Base-by-base conservation (phyloP, 2,797 vertebrate species). In the Schizothorax lantsangensis region DNA sequence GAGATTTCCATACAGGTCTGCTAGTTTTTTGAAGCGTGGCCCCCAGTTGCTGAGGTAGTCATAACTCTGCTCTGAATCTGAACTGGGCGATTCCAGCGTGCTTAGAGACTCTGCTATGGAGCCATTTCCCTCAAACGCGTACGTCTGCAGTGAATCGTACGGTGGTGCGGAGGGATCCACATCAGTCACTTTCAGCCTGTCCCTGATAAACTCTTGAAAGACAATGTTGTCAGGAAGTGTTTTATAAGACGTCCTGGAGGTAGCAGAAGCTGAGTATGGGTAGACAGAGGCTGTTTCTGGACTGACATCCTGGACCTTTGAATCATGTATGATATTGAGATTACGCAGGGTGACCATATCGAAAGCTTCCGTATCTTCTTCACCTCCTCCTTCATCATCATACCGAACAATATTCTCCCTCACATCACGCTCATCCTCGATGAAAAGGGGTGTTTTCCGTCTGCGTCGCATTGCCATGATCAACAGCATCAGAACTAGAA, bases 1-100 rank as follows among this genome's bases (percentile, higher is more conserved):
- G 0, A 95, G 91, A 92, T 92, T 96, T 30, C 98, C 97, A 3
- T 99, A 99, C 92, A 99, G 96, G 91, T 99, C 98, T 0, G 98
- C 97, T 49, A 99, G 96, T 91, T 98, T 97, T 93, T 98, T 97
- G 91, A 99, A 99, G 23, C 97, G 97, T 0, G 98, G 98, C 1
- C 98, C 98, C 97, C 98, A 99, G 95, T 96, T 97, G 94, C 97
- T 97, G 85, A 99, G 97, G 92, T 98, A 98, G 93, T 99, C 98
- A 0, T 98, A 99, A 94, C 97, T 98, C 95, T 99, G 98, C 89
- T 99, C 98, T 74, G 98, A 98, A 95, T 97, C 97, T 89, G 97
- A 97, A 93, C 97, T 98, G 92, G 97, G 93, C 0, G 98, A 98
- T 92, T 98, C 98, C 90, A 99, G 93, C 0, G 98, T 98, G 89